These are phyloP conservation scores for Harpalus rubripes DNA, from an alignment of 2,888 invertebrate species.

Conservation along the genomic window DNA sequence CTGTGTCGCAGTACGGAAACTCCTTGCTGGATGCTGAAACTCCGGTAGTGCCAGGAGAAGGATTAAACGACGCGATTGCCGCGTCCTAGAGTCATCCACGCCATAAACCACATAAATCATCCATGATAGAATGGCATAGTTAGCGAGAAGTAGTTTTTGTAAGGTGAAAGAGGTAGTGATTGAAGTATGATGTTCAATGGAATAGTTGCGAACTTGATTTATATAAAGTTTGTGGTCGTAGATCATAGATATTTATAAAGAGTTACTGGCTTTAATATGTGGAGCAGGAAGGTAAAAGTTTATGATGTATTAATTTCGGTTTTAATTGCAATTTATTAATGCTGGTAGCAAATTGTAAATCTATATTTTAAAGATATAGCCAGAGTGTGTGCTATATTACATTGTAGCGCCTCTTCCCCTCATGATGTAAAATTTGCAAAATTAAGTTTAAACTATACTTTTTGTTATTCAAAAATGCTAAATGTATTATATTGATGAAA, in stretches of 20 bases:
- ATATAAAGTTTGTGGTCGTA: neutral
- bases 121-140: slow-evolving; percentile 6
- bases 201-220: neutral
- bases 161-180: slow-evolving; percentile 1
- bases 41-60: neutral
- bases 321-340: neutral
- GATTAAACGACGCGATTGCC: slow-evolving; percentile 47
- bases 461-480: too few species aligned
- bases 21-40: neutral
- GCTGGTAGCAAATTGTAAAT: too few species aligned
- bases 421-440: too few species aligned
- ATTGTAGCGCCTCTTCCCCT: too few species aligned
- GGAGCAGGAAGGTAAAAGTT: neutral
- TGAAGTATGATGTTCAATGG: neutral
- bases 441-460: too few species aligned
- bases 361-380: too few species aligned
- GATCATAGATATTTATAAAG: neutral
- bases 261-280: neutral
- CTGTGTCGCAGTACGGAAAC: neutral
- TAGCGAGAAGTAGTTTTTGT: neutral
- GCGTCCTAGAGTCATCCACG: neutral
- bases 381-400: too few species aligned
- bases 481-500: too few species aligned
- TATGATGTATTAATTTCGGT: too few species aligned
- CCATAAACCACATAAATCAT: slow-evolving; percentile 31